Conservation (phyloP, 1,140 invertebrate genomes). For the Agrilus planipennis region DNA sequence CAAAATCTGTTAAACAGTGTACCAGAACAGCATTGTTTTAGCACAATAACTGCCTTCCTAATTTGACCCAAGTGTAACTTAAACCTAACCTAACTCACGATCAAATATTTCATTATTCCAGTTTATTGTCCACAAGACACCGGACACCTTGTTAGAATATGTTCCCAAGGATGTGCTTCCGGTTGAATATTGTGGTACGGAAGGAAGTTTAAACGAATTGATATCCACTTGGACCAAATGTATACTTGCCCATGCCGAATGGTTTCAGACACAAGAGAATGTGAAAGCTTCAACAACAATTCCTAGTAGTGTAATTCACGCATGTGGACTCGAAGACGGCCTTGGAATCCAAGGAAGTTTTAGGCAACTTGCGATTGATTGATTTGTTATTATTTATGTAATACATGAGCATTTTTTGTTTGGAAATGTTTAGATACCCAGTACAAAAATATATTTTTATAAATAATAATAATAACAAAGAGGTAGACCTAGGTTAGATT, state of each 20-base stretch:
- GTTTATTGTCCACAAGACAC: conserved; percentile 25
- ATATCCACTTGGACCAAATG: neutral
- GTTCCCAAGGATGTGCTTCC: conserved; percentile 23
- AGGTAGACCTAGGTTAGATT: too few species aligned
- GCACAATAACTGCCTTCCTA: too few species aligned
- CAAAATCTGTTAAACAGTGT: too few species aligned
- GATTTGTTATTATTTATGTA: too few species aligned
- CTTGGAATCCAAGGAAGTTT: neutral
- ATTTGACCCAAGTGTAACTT: too few species aligned
- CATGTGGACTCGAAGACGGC: neutral
- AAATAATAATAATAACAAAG: too few species aligned
- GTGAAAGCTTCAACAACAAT: neutral
- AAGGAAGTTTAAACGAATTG: neutral
- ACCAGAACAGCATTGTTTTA: too few species aligned
- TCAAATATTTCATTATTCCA: conserved; percentile 13
- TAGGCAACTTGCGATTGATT: neutral
- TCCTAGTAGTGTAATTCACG: neutral
- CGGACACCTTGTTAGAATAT: conserved; percentile 17
- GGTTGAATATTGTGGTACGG: neutral
- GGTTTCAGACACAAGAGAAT: neutral
- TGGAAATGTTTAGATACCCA: too few species aligned
- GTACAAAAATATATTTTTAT: too few species aligned
- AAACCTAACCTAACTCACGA: too few species aligned
- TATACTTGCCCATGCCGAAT: neutral
- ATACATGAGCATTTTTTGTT: too few species aligned